Percentiles rank a stretch among this genome's conserved stretches.
phyloP scores from a whole-genome alignment of 2,888 invertebrate genomes.

The Enchytraeus crypticus region DNA sequence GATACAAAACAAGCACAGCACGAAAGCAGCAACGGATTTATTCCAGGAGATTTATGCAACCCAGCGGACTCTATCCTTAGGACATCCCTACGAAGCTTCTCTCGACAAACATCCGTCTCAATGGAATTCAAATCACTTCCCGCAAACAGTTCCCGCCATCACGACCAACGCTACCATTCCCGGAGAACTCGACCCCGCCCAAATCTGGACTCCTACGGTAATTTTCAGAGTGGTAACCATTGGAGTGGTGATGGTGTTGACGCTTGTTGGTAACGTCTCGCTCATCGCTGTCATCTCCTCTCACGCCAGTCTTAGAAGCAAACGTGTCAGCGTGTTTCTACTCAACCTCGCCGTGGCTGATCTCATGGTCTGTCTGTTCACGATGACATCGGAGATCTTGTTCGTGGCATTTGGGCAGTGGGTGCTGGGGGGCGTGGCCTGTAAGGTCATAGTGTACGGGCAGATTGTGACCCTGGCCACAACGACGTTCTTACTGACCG shows the following conservation, averaged over 20 bases:
- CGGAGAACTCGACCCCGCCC: not conserved
- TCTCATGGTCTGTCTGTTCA: slow-evolving; percentile 47
- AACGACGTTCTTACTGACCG: slow-evolving; percentile 48
- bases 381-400: slow-evolving; percentile 49
- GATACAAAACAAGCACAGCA: no score
- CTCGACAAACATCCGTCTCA: no score
- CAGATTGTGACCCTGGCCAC: slow-evolving; percentile 49
- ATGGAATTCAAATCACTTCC: no score
- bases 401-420: slow-evolving; percentile 49
- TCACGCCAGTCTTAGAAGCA: slow-evolving; percentile 38
- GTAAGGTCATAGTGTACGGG: slow-evolving; percentile 47
- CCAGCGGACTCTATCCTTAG: no score
- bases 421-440: slow-evolving; percentile 47
- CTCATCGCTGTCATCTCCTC: slow-evolving; percentile 43
- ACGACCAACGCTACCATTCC: not conserved
- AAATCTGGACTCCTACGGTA: slow-evolving; percentile 17
- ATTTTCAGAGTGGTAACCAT: slow-evolving; percentile 21
- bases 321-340: slow-evolving; percentile 49
- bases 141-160: no score
- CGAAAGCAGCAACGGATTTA: no score
- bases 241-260: slow-evolving; percentile 41
- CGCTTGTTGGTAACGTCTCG: slow-evolving; percentile 47
- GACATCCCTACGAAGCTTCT: no score
- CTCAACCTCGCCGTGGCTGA: slow-evolving; percentile 49
- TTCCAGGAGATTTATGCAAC: no score